Base-by-base conservation (phyloP, 2,888 invertebrate species). In the Criorhina ranunculi region DNA sequence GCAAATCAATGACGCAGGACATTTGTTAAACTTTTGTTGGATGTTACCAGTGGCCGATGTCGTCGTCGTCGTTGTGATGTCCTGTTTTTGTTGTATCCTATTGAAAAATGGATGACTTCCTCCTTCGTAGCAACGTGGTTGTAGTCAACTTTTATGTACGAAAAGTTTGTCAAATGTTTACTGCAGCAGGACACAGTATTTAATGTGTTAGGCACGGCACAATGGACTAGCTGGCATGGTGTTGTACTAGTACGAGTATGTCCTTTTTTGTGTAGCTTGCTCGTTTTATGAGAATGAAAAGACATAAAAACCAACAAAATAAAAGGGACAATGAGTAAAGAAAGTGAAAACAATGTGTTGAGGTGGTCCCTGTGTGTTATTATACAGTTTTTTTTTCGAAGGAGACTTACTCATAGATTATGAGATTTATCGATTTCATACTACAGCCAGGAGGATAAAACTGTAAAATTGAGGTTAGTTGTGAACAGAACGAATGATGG, bases 1-100 rank as follows among this genome's bases (percentile, higher is more conserved):
- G 82, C 72, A 82, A 82, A 78, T 72, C 82, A 78, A 78, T 82
- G 72, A 82, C 66, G 72, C 78, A 82, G 82, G 77, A 72, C 77
- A 66, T 67, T 60, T 77, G 70, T 66, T 60, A 66, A 60, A 77
- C 46, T 72, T 66, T 66, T 40, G 70, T 64, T 62, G 59, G 44
- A 67, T 59, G 57, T 49, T 66, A 12, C 44, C 37, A 44, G 46
- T 46, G 9, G 46, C 17, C 24, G 55, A 29, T 15, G 57, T 33
- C 19, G 33, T 55, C 33, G 7, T 42, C 35, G 19, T 33, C 24
- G 24, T 24, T 24, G 24, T 40, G 44, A 33, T 42, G 9, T 42
- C 24, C 19, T 46, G 33, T 57, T 29, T 44, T 37, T 35, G 4
- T 12, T 12, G 11, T 53, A 0, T 31, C 5, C 51, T 40, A 24